A percentile compares a stretch with the other conserved stretches of the same genome.
Conservation (phyloP, 2,113 vertebrate genomes). For the Otis tarda region DNA sequence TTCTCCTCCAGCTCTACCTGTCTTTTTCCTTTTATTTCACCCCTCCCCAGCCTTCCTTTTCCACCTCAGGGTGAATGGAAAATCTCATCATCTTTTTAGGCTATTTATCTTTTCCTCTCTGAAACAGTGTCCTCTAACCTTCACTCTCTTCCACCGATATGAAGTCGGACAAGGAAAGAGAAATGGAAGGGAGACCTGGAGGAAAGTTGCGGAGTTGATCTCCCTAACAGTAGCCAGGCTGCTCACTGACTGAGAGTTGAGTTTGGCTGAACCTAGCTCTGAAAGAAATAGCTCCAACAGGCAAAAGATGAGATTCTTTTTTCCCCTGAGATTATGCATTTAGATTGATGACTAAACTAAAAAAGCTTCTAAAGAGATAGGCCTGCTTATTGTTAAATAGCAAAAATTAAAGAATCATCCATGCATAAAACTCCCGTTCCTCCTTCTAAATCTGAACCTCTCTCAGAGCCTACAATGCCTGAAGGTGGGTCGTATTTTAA, state of each 20-base stretch:
- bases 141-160: not conserved
- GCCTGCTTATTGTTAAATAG: not conserved
- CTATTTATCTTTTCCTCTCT: conserved; percentile 40
- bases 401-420: not conserved
- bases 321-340: not conserved
- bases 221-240: not conserved
- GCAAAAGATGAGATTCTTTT: not conserved
- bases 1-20: conserved; percentile 26
- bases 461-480: not conserved
- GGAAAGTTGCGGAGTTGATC: not conserved
- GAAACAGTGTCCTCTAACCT: not conserved
- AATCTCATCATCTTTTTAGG: conserved; percentile 42
- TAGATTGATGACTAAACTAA: not conserved
- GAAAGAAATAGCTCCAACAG: not conserved
- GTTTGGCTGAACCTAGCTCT: rapidly evolving
- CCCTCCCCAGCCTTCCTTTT: not conserved
- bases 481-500: not conserved
- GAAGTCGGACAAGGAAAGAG: not conserved
- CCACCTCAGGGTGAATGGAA: not conserved
- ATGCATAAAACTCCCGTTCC: not conserved
- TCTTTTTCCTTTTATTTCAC: conserved; percentile 26
- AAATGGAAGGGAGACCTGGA: not conserved
- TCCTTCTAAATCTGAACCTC: not conserved
- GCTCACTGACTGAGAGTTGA: not conserved
- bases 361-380: not conserved